These are phyloP conservation scores for Cremastinae sp. DNA, from an alignment of 2,888 invertebrate species.

Conservation along the genomic window DNA sequence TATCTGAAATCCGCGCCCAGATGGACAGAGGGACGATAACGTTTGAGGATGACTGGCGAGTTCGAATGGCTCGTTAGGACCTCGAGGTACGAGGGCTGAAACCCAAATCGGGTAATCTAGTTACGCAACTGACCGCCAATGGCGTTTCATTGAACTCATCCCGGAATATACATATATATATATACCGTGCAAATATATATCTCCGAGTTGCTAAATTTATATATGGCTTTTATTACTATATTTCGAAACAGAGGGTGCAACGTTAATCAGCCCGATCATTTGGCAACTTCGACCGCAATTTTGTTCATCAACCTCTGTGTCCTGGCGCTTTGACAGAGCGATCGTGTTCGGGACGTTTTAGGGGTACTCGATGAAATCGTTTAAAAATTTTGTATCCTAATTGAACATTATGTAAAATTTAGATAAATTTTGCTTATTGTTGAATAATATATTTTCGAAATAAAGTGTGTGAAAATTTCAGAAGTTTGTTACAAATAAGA, in stretches of 20 bases:
- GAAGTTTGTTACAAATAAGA: too few relatives aligned
- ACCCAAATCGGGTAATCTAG: slow-evolving; percentile 72
- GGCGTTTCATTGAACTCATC: slow-evolving; percentile 29
- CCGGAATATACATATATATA: background rate
- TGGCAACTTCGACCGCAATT: slow-evolving; percentile 42
- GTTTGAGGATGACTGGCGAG: slow-evolving; percentile 12
- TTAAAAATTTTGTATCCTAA: background rate
- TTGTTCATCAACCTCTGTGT: slow-evolving; percentile 37
- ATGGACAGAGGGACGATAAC: background rate
- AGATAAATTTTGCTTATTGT: too few relatives aligned
- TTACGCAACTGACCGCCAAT: slow-evolving; percentile 56
- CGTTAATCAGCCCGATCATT: slow-evolving; percentile 39
- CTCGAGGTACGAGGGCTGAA: slow-evolving; percentile 25
- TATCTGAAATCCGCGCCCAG: background rate
- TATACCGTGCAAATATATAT: background rate
- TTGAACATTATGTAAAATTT: background rate
- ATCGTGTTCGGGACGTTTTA: slow-evolving; percentile 25
- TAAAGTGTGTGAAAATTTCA: too few relatives aligned
- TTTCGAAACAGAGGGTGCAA: background rate
- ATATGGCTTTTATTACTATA: background rate
- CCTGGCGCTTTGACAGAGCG: slow-evolving; percentile 24
- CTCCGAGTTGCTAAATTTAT: background rate
- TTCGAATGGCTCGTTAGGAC: slow-evolving; percentile 18
- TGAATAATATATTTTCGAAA: too few relatives aligned
- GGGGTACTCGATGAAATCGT: slow-evolving; percentile 5